Base-by-base conservation (phyloP, 2,797 vertebrate species). In the Tenualosa thibaudeaui region DNA sequence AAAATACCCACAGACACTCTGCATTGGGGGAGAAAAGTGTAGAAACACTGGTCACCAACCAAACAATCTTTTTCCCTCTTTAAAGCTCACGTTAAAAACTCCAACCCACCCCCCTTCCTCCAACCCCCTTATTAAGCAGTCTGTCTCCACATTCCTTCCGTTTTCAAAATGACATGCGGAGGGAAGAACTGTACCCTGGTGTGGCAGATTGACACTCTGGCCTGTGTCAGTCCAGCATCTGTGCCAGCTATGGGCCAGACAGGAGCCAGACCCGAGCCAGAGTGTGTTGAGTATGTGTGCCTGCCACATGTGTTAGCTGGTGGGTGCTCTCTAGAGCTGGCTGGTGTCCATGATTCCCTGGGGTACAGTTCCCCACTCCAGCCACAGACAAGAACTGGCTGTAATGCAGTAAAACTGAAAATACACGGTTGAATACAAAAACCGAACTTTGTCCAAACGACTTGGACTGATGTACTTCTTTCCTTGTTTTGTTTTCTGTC, bases 331-430 rank as follows among this genome's bases (percentile, higher is more conserved):
- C 71, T 46, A 22, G 37, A 7, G 40, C 37, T 46, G 5, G 37
- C 71, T 78, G 71, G 71, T 78, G 17, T 78, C 17, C 71, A 78
- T 78, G 71, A 7, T 78, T 43, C 37, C 40, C 71, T 9, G 40
- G 71, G 71, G 40, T 37, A 78, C 71, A 78, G 71, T 78, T 46
- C 71, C 40, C 17, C 40, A 9, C 71, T 46, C 71, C 71, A 46
- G 71, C 40, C 71, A 78, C 37, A 78, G 22, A 19, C 40, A 78
- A 62, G 58, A 62, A 24, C 58, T 7, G 8, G 7, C 3, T 88
- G 88, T 84, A 88, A 91, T 87, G 89, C 91, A 91, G 91, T 86
- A 90, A 93, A 93, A 91, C 86, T 92, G 91, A 43, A 78, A 46
- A 78, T 43, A 78, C 71, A 84, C 71, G 40, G 40, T 40, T 43